A percentile compares a stretch with the other conserved stretches of the same genome.
These are phyloP conservation scores for Oncorhynchus nerka DNA, from an alignment of 2,113 vertebrate species.

Conservation along the genomic window DNA sequence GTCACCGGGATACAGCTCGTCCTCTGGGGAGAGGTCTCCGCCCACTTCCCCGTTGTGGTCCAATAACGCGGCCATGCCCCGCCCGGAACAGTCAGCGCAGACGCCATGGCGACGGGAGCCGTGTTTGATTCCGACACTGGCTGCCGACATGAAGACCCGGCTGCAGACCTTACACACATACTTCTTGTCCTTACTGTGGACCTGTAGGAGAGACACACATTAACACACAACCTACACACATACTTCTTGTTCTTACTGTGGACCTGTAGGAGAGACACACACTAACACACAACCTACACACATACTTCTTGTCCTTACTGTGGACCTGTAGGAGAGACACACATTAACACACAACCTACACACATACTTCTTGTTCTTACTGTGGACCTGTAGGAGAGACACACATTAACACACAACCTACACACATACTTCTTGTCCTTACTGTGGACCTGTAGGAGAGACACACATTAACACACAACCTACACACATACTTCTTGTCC, in stretches of 20 bases:
- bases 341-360: no score
- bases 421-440: no score
- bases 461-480: no score
- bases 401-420: no score
- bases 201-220: conserved; percentile 68
- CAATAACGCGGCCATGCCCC: conserved; percentile 63
- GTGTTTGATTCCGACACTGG: conserved; percentile 97
- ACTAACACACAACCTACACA: no score
- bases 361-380: no score
- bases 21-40: conserved; percentile 84
- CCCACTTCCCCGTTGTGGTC: conserved; percentile 78
- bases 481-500: no score
- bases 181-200: conserved; percentile 99
- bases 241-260: conserved; percentile 93
- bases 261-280: not conserved
- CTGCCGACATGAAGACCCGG: conserved; percentile 94
- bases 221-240: conserved; percentile 26
- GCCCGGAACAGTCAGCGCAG: conserved; percentile 88
- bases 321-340: no score
- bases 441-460: no score
- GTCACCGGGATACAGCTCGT: conserved; percentile 82
- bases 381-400: no score
- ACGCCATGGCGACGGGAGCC: conserved; percentile 94
- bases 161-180: conserved; percentile 98
- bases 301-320: no score